Evolutionary conservation across 53 echinoderm and acorn worm genomes (phyloP), one percentile per base, ranked within the genome.

Genomic region (Antedon mediterranea): DNA sequence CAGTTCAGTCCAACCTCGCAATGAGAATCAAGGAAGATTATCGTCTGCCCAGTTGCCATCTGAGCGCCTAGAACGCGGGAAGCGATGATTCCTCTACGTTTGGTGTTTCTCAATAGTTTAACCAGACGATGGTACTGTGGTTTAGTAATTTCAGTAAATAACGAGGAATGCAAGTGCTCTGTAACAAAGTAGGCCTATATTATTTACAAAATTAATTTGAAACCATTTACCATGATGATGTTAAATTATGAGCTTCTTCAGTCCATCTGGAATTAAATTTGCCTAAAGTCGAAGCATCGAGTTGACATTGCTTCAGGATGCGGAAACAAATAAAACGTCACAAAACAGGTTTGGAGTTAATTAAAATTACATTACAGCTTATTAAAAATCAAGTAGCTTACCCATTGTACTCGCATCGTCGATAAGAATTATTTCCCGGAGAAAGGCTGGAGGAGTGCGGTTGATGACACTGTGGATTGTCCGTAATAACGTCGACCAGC

Each of bases 1-100:
- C 86, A 86, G 43, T 86, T 86, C 5, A 43, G 43, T 13, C 86
- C 86, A 15, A 86, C 86, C 73, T 86, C 86, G 73, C 86, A 84
- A 71, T 84, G 85, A 6, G 80, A 57, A 33, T 84, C 85, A 33
- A 84, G 7, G 4, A 74, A 80, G 23, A 84, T 72, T 28, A 84
- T 32, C 26, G 80, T 80, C 20, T 43, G 80, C 15, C 57, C 85
- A 28, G 32, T 33, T n/a, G 85, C 85, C 27, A 26, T 71, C 0
- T 13, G 30, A 57, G 74, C 71, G 8, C 85, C 85, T 18, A 43
- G 34, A 72, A 73, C 71, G 8, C 85, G 70, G 15, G 85, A 74
- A 30, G 57, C 80, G 29, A 84, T 84, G 30, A 84, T 71, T 4
- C 85, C 85, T 37, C 74, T 71, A 4, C 85, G 80, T 28, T 72